Evolutionary conservation across 2,888 invertebrate genomes (phyloP), one percentile per base, ranked within the genome.

Genomic region (Ectemnius cavifrons): DNA sequence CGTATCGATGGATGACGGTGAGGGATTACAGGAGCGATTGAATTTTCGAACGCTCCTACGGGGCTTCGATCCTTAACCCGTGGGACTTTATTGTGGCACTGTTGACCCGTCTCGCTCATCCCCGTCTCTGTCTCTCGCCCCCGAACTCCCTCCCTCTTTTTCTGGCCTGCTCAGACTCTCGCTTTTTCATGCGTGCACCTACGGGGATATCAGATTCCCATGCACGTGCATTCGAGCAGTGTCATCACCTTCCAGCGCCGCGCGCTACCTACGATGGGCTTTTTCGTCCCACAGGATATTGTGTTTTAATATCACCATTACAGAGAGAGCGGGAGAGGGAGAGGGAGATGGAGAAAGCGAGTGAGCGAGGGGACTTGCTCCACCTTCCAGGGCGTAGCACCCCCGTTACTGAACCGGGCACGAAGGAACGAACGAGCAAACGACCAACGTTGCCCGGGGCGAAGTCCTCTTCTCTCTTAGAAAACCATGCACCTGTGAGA

Each of bases 401-500:
- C 79, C 70, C 69, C 71, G 80, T 75, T 4, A 23, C 62, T 47
- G 63, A 45, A 67, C 18, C 63, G 20, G n/a, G 58, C 57, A 18
- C 59, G 67, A 47, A 65, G 47, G 77, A 71, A 52, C 66, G 56
- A 69, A 75, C 46, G 59, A 37, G 37, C 37, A 37, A 37, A 37
- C 37, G 57, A 80, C 66, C 79, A 81, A 81, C 80, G 80, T 85
- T 81, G 78, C 78, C 80, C 79, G 61, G 73, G 82, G 84, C 83
- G 63, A 78, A 78, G 80, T 82, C 79, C 84, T 84, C 75, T 67
- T 62, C 68, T 75, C 85, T 86, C 87, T 86, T 84, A 85, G 84
- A 88, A 87, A 88, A 87, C 78, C 84, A 83, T 88, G 82, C 91
- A 90, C 91, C 91, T 91, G 90, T 89, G 90, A 88, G 89, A 91